Evolutionary conservation across 2,113 vertebrate species (phyloP).

Genomic region (Odontophorus gujanensis): DNA sequence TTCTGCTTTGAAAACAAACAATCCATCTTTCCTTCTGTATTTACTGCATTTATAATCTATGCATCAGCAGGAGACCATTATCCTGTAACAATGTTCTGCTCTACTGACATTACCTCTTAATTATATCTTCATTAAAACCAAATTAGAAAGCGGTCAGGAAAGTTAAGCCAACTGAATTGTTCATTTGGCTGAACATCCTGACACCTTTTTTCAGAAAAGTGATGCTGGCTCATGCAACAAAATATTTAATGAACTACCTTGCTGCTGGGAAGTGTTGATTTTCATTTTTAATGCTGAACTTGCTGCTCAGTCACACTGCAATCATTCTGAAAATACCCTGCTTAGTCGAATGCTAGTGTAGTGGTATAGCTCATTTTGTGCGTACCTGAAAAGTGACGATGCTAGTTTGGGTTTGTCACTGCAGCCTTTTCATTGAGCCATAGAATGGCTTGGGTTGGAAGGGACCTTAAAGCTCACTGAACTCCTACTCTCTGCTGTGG

Average conservation of each 20-base stretch:
- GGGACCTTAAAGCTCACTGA: neutral
- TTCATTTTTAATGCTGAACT: slow-evolving; percentile 42
- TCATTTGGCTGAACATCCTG: slow-evolving; percentile 56
- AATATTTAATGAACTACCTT: slow-evolving; percentile 41
- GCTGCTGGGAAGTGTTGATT: slow-evolving; percentile 39
- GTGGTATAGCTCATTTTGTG: neutral
- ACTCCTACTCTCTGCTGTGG: neutral
- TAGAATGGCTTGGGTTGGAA: neutral
- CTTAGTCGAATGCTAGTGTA: neutral
- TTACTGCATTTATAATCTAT: slow-evolving; percentile 54
- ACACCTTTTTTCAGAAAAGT: slow-evolving; percentile 51
- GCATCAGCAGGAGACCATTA: slow-evolving; percentile 60
- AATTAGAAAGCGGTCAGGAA: slow-evolving; percentile 67
- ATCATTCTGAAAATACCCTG: neutral
- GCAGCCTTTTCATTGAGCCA: neutral
- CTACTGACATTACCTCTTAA: slow-evolving; percentile 68
- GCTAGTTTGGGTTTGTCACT: neutral
- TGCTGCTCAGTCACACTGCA: slow-evolving; percentile 11
- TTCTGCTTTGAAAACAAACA: slow-evolving; percentile 53
- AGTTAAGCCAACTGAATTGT: slow-evolving; percentile 64
- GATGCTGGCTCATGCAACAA: slow-evolving; percentile 12
- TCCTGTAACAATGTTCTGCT: slow-evolving; percentile 65
- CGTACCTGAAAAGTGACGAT: neutral
- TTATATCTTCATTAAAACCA: slow-evolving; percentile 73
- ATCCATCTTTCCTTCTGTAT: slow-evolving; percentile 1